phyloP scores from a whole-genome alignment of 2,113 vertebrate genomes.

The Tretioscincus oriximinensis region DNA sequence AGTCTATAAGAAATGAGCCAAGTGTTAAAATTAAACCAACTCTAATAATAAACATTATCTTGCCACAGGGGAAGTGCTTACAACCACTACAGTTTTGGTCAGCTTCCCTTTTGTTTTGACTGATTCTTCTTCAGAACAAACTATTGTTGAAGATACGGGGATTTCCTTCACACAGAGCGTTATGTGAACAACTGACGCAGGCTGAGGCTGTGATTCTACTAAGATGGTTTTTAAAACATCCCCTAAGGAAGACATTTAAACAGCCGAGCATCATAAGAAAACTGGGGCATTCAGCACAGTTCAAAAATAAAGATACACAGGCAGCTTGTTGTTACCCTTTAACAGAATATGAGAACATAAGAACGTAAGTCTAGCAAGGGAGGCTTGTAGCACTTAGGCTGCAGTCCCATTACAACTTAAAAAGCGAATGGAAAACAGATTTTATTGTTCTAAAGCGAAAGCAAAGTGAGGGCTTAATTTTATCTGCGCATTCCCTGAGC shows the following conservation, averaged over 20 bases:
- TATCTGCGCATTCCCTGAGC: no score
- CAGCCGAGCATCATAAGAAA: background rate
- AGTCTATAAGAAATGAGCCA: background rate
- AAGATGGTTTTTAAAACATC: background rate
- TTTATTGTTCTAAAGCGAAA: no score
- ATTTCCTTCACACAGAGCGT: slow-evolving; percentile 55
- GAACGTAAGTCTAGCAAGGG: no score
- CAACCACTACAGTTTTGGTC: slow-evolving; percentile 48
- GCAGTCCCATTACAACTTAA: no score
- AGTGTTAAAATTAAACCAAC: background rate
- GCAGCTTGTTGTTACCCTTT: background rate
- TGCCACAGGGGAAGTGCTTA: slow-evolving; percentile 53
- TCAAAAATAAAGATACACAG: background rate
- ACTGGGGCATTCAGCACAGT: background rate
- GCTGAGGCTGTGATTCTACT: background rate
- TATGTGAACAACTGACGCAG: background rate
- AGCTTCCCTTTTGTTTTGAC: slow-evolving; percentile 56
- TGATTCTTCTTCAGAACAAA: slow-evolving; percentile 46
- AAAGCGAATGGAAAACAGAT: no score
- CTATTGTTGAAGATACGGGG: slow-evolving; percentile 38
- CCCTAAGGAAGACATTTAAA: background rate
- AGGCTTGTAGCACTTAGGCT: no score
- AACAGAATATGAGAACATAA: background rate
- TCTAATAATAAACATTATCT: slow-evolving; percentile 14
- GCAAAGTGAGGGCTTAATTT: no score